Base-by-base conservation (phyloP, 2,113 vertebrate genomes). In the Xiphorhynchus elegans region DNA sequence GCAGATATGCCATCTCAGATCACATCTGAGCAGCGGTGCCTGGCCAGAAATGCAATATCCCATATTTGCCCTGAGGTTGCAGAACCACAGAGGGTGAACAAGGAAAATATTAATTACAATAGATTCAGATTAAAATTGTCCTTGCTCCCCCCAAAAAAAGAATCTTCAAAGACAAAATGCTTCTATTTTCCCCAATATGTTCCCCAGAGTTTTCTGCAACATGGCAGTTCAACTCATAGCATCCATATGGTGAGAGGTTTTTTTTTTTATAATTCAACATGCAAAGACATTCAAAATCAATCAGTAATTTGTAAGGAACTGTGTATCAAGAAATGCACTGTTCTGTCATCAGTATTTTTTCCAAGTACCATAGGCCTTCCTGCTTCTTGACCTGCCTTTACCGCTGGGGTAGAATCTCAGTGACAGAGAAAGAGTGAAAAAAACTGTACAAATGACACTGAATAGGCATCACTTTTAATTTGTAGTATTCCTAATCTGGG, bases 1-100 rank as follows among this genome's bases (percentile, higher is more conserved):
- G 96, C 93, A 96, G 72, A 92, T 90, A 70, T 84, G 94, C 66
- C 95, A 95, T 28, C 75, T 93, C 82, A 40, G 37, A 95, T 90
- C 91, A 94, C 52, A 86, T 83, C 79, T 84, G 68, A 95, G 53
- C 39, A 64, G 18, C 2, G n/a, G 9, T 92, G 52, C 44, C 88
- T 60, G 28, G 56, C 86, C 73, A 96, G 72, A 90, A 90, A 88
- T 17, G 44, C 52, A 70, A 3, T 33, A 80, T 11, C 37, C 31
- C 18, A 3, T 67, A 46, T 64, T 89, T 69, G 26, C 63, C 86
- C 72, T 46, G 29, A 88, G 46, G 46, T 1, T 80, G 59, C 53
- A 92, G 29, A 87, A 66, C 67, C 49, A 80, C 37, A 50, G 44
- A 56, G 16, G 17, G 11, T 66, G 21, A 93, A 72, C 35, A 84